Evolutionary conservation across 2,797 vertebrate genomes (phyloP).

Genomic region (Spatula clypeata): DNA sequence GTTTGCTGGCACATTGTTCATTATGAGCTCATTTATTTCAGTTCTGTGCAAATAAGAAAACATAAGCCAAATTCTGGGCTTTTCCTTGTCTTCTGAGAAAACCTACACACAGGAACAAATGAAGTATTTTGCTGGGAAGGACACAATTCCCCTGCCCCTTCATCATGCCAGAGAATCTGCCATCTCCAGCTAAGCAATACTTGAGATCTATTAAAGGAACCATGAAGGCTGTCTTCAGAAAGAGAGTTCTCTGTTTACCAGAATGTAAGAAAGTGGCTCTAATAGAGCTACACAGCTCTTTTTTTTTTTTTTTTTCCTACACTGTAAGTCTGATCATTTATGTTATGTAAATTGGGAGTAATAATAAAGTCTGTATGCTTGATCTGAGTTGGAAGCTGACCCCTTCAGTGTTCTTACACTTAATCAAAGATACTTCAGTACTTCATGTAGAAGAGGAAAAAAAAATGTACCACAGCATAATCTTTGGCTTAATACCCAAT

Average conservation of each 20-base stretch:
- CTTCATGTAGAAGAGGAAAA: background rate
- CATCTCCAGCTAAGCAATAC: background rate
- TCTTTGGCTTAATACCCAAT: constrained; percentile 36
- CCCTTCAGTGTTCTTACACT: background rate
- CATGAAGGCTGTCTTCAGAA: background rate
- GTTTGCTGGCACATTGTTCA: constrained; percentile 45
- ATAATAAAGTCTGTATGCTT: background rate
- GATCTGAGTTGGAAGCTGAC: background rate
- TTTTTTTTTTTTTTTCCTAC: no score
- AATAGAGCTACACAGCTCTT: background rate
- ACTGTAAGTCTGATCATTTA: background rate
- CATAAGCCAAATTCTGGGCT: constrained; percentile 33
- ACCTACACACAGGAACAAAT: background rate
- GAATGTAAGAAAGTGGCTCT: background rate
- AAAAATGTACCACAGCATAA: background rate
- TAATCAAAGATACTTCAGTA: background rate
- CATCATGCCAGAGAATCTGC: background rate
- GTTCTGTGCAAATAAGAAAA: constrained; percentile 50
- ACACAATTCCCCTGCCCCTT: background rate
- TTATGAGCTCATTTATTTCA: constrained; percentile 71
- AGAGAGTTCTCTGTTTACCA: background rate
- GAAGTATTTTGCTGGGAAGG: background rate
- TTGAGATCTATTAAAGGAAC: background rate
- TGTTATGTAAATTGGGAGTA: background rate
- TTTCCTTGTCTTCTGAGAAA: constrained; percentile 19